Evolutionary conservation across 2,113 vertebrate genomes (phyloP).

Genomic region (Dromiciops gliroides): DNA sequence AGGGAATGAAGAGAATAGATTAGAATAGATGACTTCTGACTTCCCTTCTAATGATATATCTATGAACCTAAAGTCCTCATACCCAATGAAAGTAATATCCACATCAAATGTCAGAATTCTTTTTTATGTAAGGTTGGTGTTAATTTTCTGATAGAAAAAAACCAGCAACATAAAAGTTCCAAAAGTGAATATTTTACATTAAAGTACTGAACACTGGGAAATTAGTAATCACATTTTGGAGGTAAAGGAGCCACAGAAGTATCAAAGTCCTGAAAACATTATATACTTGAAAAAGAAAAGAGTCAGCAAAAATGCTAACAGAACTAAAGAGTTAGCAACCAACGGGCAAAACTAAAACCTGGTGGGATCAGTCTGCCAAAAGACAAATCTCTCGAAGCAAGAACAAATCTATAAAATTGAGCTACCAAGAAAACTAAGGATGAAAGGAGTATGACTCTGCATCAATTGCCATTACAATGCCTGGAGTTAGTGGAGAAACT

Average conservation of each 20-base stretch:
- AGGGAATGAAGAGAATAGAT: no score
- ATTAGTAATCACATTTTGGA: background rate
- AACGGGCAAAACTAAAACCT: background rate
- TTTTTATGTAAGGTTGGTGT: background rate
- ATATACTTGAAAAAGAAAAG: background rate
- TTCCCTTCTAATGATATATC: no score
- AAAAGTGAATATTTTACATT: background rate
- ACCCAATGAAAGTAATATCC: background rate
- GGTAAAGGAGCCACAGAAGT: slow-evolving; percentile 1
- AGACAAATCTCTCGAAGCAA: slow-evolving; percentile 3
- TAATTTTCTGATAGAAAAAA: slow-evolving; percentile 33
- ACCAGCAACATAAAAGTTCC: slow-evolving; percentile 1
- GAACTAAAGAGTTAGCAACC: background rate
- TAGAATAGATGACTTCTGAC: no score
- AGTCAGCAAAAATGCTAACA: background rate
- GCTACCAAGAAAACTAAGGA: background rate
- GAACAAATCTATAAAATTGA: background rate
- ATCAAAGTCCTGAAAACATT: background rate
- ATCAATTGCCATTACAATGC: background rate
- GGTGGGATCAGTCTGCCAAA: background rate
- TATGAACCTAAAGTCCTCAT: background rate
- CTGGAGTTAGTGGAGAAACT: background rate
- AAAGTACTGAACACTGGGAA: background rate
- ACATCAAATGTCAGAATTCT: background rate
- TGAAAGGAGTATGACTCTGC: background rate